phyloP scores from a whole-genome alignment of 1,140 invertebrate species.

The Bombus vancouverensis region DNA sequence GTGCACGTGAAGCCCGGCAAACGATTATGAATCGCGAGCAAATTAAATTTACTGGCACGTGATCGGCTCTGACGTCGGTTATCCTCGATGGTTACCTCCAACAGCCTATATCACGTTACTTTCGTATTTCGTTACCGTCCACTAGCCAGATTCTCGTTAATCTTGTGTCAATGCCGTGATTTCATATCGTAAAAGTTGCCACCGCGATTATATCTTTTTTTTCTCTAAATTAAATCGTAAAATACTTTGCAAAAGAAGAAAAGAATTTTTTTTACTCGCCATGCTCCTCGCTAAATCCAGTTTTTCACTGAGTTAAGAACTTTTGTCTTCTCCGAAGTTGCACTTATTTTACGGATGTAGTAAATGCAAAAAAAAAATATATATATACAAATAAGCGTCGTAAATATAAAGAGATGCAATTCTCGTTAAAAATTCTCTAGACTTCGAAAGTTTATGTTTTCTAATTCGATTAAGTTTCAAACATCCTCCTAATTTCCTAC shows the following conservation, averaged over 20 bases:
- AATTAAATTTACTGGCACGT: conserved; percentile 20
- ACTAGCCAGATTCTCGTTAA: background rate
- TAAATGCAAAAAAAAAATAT: background rate
- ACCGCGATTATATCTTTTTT: background rate
- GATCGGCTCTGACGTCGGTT: conserved; percentile 9
- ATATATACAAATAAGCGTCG: too few relatives aligned
- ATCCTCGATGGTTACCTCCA: background rate
- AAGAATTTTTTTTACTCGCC: too few relatives aligned
- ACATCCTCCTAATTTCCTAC: too few relatives aligned
- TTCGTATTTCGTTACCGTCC: background rate
- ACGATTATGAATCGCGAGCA: conserved; percentile 16
- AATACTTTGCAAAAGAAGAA: too few relatives aligned
- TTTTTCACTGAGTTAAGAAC: background rate
- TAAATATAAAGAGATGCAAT: too few relatives aligned
- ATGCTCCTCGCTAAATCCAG: too few relatives aligned
- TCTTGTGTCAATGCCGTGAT: background rate
- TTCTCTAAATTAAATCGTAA: too few relatives aligned
- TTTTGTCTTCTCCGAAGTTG: background rate
- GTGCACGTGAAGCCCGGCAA: background rate
- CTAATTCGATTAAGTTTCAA: too few relatives aligned
- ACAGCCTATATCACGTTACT: background rate
- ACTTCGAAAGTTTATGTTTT: too few relatives aligned
- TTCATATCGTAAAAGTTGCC: background rate
- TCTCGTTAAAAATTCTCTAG: too few relatives aligned
- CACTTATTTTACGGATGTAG: too few relatives aligned